Evolutionary conservation across 2,888 invertebrate genomes (phyloP).

Genomic region (Timema cristinae): DNA sequence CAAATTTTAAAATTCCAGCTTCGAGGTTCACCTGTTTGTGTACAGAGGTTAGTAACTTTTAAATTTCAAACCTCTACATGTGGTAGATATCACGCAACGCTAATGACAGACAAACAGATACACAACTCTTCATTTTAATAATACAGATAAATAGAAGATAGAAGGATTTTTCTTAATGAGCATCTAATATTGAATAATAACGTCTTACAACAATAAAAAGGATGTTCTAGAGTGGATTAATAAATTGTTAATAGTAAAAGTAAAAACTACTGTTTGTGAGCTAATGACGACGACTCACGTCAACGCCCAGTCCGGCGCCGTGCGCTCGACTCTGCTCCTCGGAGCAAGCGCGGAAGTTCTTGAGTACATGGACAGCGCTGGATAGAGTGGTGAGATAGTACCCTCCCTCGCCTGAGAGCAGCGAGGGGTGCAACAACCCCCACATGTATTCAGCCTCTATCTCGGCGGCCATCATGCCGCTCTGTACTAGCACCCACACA

Average conservation of each 20-base stretch:
- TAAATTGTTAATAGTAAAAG: background rate
- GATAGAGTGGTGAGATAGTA: conserved; percentile 93
- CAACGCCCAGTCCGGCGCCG: conserved; percentile 41
- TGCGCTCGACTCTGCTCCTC: conserved; percentile 39
- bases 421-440: conserved; percentile 82
- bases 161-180: too few species aligned
- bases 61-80: too few species aligned
- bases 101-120: too few species aligned
- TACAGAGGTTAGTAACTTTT: too few species aligned
- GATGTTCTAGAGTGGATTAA: background rate
- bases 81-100: too few species aligned
- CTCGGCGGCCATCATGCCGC: conserved; percentile 87
- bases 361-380: conserved; percentile 86
- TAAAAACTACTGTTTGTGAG: background rate
- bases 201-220: background rate
- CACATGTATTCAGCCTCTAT: conserved; percentile 97
- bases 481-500: conserved; percentile 87
- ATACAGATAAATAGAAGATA: too few species aligned
- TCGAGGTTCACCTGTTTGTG: too few species aligned
- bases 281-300: conserved; percentile 38
- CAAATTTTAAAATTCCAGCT: too few species aligned
- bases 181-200: too few species aligned
- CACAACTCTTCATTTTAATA: too few species aligned
- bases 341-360: conserved; percentile 53
- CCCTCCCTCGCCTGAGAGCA: conserved; percentile 88